Percentiles rank a stretch among this genome's conserved stretches.
phyloP scores from a whole-genome alignment of 2,797 vertebrate genomes.

The Periophthalmus magnuspinnatus region DNA sequence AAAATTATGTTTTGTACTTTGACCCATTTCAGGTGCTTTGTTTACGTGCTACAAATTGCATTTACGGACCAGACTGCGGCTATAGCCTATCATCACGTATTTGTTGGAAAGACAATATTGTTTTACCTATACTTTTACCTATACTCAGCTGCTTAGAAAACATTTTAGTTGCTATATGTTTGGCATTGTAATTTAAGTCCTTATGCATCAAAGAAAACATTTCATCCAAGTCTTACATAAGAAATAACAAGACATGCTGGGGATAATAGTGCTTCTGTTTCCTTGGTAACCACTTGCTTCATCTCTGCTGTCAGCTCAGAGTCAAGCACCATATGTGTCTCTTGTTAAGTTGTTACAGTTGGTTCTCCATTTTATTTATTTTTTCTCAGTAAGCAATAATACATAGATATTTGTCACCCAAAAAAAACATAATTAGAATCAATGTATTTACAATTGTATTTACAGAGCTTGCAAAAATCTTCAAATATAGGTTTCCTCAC shows the following conservation, averaged over 20 bases:
- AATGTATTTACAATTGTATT: no score
- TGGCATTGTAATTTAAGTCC: constrained; percentile 19
- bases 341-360: not conserved
- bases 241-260: constrained; percentile 48
- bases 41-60: constrained; percentile 20
- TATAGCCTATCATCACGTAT: not conserved
- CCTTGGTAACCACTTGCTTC: constrained; percentile 70
- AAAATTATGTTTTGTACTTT: not conserved
- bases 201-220: constrained; percentile 42
- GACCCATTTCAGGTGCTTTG: not conserved
- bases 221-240: constrained; percentile 48
- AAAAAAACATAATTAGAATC: not conserved
- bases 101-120: not conserved
- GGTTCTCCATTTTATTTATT: not conserved
- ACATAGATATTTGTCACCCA: not conserved
- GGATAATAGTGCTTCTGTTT: constrained; percentile 69
- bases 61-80: not conserved
- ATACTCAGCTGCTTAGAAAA: not conserved
- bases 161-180: constrained; percentile 1
- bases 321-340: constrained; percentile 21
- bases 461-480: no score
- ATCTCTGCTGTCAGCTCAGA: constrained; percentile 56
- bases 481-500: not conserved
- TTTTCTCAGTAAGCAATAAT: not conserved
- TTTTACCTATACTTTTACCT: no score